Evolutionary conservation across 2,797 vertebrate genomes (phyloP), one percentile per base, ranked within the genome.

Genomic region (Poecilia gillii): DNA sequence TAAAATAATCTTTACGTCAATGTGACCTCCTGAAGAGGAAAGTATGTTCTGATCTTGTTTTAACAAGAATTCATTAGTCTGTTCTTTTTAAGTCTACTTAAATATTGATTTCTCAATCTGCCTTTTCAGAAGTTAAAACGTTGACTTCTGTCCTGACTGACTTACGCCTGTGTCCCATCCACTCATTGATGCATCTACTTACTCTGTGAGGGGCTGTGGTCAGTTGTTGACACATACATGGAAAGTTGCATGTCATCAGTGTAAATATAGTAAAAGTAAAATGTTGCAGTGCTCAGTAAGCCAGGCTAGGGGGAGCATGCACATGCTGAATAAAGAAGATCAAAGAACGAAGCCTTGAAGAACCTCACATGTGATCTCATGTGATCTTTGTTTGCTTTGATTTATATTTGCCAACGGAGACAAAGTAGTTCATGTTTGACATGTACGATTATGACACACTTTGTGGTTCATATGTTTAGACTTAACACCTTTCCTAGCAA

Each of bases 301-400:
- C 25, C 5, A n/a, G 68, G 68, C 68, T 72, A 72, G 68, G 68
- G 68, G 68, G 68, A 72, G 68, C 41, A 72, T 45, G 25, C 43
- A 71, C 43, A 71, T 46, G n/a, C 68, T 46, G n/a, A 72, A 72
- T 72, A 46, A 46, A n/a, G n/a, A 43, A 46, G n/a, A 16, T 7
- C 43, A 45, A 16, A 46, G 43, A 71, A 28, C 6, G 11, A 43
- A 25, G 66, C 41, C 66, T 45, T n/a, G 39, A n/a, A 43, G 41
- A 72, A 31, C 68, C 8, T n/a, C 68, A 31, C 68, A 16, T 72
- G 25, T 28, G 6, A 16, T 8, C 25, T 45, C 68, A 16, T 71
- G 41, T 45, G 25, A 28, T 45, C 25, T 45, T 16, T n/a, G 41
- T 46, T 46, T 45, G 68, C 41, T 71, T 71, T 46, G 25, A 72